These are phyloP conservation scores for Lithosia quadra DNA, from an alignment of 2,888 invertebrate species.

Conservation along the genomic window DNA sequence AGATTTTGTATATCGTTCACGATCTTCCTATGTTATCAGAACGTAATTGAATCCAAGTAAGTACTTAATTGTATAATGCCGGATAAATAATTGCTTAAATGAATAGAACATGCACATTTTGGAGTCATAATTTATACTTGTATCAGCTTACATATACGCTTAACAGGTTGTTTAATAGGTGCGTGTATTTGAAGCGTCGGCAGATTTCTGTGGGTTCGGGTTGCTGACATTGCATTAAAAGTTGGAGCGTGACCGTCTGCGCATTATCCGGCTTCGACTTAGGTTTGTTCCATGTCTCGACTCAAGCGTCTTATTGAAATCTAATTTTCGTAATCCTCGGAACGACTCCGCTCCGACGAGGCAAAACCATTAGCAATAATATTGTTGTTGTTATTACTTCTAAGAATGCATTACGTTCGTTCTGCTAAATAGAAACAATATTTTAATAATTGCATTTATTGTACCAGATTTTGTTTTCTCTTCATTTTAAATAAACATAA, in stretches of 20 bases:
- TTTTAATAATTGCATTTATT: constrained; percentile 43
- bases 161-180: constrained; percentile 43
- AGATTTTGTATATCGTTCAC: constrained; percentile 41
- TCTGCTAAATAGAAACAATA: constrained; percentile 49
- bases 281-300: constrained; percentile 75
- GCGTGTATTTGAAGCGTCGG: constrained; percentile 38
- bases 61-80: constrained; percentile 26
- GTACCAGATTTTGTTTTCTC: constrained; percentile 13
- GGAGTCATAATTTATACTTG: constrained; percentile 43
- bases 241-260: constrained; percentile 79
- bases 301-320: constrained; percentile 85
- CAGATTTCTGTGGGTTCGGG: constrained; percentile 40
- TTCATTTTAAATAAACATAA: constrained; percentile 8
- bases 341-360: constrained; percentile 66
- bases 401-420: constrained; percentile 59
- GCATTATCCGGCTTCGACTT: constrained; percentile 75
- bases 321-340: constrained; percentile 84
- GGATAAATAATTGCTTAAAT: constrained; percentile 33
- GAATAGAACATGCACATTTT: constrained; percentile 34
- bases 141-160: constrained; percentile 40
- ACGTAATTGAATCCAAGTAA: constrained; percentile 44
- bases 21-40: constrained; percentile 33
- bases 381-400: constrained; percentile 70
- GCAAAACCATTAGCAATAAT: constrained; percentile 71
- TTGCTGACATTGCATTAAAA: constrained; percentile 78